These are phyloP conservation scores for Lepisosteus oculatus DNA, from an alignment of 2,113 vertebrate genomes.

Conservation along the genomic window DNA sequence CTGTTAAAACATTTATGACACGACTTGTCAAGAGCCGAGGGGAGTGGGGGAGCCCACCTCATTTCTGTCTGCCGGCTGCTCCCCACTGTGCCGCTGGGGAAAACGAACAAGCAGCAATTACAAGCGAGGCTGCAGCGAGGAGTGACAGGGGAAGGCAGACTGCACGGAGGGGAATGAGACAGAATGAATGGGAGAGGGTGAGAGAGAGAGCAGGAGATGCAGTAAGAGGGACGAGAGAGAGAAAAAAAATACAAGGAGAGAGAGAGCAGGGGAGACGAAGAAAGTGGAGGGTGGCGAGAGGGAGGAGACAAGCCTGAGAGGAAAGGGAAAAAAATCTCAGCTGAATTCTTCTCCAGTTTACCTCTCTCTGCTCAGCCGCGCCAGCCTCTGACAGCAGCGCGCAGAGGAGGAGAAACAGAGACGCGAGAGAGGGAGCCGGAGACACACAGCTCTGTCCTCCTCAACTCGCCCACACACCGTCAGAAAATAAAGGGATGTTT, in stretches of 20 bases:
- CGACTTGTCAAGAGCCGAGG: not conserved
- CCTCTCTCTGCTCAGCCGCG: conserved; percentile 22
- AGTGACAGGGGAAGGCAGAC: conserved; percentile 13
- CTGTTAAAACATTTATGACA: too few species aligned
- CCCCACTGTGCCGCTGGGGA: conserved; percentile 14
- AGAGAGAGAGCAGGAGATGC: not conserved
- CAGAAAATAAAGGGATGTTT: conserved; percentile 34
- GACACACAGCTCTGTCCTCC: conserved; percentile 33
- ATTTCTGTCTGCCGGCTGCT: conserved; percentile 9
- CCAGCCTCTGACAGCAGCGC: conserved; percentile 27
- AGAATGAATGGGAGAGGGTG: not conserved
- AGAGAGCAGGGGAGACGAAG: conserved; percentile 31
- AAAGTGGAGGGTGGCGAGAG: conserved; percentile 41
- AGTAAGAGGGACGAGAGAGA: not conserved
- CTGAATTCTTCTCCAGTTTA: conserved; percentile 39
- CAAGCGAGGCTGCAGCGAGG: conserved; percentile 19
- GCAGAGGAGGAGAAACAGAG: conserved; percentile 13
- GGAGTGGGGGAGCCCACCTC: not conserved
- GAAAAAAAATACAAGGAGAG: not conserved
- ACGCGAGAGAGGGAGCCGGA: conserved; percentile 20
- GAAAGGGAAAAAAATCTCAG: conserved; percentile 45
- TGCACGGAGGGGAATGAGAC: not conserved
- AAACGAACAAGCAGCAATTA: conserved; percentile 21
- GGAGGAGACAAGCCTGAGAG: conserved; percentile 32
- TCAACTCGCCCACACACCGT: conserved; percentile 38